Evolutionary conservation across 2,797 vertebrate genomes (phyloP).

Genomic region (Hozukius guyotensis): DNA sequence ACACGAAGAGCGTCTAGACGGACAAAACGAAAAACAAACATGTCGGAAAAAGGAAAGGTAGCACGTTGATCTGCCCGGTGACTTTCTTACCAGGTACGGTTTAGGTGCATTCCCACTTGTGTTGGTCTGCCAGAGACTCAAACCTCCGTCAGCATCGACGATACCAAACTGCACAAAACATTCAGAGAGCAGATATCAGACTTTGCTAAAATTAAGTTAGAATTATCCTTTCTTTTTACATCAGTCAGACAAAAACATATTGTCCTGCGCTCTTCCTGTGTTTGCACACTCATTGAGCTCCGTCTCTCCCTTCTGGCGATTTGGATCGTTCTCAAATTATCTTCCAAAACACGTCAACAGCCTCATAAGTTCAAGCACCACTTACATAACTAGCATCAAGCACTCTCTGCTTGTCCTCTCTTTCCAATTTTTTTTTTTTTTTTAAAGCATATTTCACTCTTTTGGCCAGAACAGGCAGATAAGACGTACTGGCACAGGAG

Average conservation of each 20-base stretch:
- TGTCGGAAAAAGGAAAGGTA: background rate
- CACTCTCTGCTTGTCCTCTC: conserved; percentile 21
- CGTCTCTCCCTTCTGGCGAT: background rate
- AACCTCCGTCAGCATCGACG: conserved; percentile 94
- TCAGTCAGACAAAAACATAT: background rate
- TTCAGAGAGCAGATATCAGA: conserved; percentile 19
- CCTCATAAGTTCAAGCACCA: conserved; percentile 6
- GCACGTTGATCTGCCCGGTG: background rate
- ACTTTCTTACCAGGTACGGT: conserved; percentile 90
- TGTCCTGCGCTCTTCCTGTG: background rate
- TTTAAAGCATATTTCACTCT: conserved; percentile 36
- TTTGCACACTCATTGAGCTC: background rate
- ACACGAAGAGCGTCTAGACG: background rate
- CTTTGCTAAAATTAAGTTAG: background rate
- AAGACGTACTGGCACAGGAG: conserved; percentile 50
- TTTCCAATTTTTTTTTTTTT: background rate
- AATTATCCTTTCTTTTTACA: background rate
- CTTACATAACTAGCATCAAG: conserved; percentile 46
- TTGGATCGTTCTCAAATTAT: conserved; percentile 11
- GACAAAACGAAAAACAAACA: background rate
- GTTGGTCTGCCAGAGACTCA: conserved; percentile 98
- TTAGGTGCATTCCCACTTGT: conserved; percentile 91
- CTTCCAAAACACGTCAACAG: background rate
- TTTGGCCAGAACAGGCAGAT: conserved; percentile 50
- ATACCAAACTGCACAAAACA: conserved; percentile 90